Conservation (phyloP, 2,888 invertebrate species). For the Trichopoda pennipes region DNA sequence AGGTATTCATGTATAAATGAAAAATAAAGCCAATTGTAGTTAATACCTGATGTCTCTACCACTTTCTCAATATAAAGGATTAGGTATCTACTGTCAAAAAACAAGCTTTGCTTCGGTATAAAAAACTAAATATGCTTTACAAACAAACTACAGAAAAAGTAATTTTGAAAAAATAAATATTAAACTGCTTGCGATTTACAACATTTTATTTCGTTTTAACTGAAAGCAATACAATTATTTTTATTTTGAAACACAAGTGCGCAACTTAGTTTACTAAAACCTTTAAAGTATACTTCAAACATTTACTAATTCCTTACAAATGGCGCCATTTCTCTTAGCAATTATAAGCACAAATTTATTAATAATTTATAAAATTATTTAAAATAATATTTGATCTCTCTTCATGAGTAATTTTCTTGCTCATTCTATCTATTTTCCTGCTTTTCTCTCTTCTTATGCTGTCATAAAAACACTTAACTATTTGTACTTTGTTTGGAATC, state of each 20-base stretch:
- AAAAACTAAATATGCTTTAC: no score
- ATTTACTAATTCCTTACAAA: no score
- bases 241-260: not conserved
- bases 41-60: no score
- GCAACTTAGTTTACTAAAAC: not conserved
- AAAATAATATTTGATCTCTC: constrained; percentile 59
- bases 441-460: not conserved
- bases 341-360: not conserved
- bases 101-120: no score
- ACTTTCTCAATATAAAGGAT: no score
- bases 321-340: no score
- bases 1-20: not conserved
- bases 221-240: not conserved
- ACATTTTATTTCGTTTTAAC: no score
- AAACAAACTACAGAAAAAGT: no score
- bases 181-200: no score
- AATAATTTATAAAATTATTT: constrained; percentile 28
- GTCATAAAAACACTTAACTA: constrained; percentile 28
- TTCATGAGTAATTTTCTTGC: constrained; percentile 14
- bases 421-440: not conserved
- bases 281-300: not conserved
- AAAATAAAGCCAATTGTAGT: not conserved
- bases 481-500: constrained; percentile 6
- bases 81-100: no score
- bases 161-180: no score